These are phyloP conservation scores for Pardosa pseudoannulata DNA, from an alignment of 2,888 invertebrate species.

Conservation along the genomic window DNA sequence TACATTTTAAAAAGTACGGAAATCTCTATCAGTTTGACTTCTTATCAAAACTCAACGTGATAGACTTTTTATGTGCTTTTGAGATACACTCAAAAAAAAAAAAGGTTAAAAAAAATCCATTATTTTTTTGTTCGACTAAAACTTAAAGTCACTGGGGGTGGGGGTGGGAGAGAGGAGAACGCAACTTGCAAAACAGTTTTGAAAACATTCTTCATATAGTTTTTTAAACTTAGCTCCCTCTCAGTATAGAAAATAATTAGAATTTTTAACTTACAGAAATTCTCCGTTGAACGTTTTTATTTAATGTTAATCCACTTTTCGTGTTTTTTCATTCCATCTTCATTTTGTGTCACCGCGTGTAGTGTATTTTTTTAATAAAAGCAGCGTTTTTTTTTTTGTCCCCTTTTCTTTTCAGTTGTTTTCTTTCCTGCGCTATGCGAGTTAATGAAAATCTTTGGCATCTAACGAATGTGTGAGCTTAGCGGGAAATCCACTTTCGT, in stretches of 20 bases:
- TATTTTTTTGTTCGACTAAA: conserved; percentile 35
- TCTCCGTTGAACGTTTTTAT: conserved; percentile 41
- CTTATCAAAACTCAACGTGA: conserved; percentile 35
- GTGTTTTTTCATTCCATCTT: conserved; percentile 6
- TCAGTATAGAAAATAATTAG: conserved; percentile 63
- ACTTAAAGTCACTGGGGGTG: conserved; percentile 47
- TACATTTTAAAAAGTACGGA: conserved; percentile 9
- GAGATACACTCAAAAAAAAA: neutral
- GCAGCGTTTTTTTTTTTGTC: conserved; percentile 26
- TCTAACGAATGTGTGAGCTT: conserved; percentile 67
- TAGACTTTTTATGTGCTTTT: conserved; percentile 23
- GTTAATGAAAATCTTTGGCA: conserved; percentile 69
- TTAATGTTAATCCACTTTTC: conserved; percentile 68
- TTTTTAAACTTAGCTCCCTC: conserved; percentile 51
- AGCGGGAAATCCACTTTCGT: conserved; percentile 55
- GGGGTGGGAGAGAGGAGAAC: conserved; percentile 40
- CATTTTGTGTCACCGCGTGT: conserved; percentile 47
- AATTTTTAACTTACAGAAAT: conserved; percentile 58
- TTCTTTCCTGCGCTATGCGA: conserved; percentile 17
- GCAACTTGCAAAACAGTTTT: conserved; percentile 67
- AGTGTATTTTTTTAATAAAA: conserved; percentile 53
- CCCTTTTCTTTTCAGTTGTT: conserved; percentile 17
- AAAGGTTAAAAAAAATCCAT: neutral
- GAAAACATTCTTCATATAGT: conserved; percentile 54
- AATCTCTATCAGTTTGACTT: conserved; percentile 4